Evolutionary conservation across 1,140 invertebrate species (phyloP).

Genomic region (Drosophila nikananu): DNA sequence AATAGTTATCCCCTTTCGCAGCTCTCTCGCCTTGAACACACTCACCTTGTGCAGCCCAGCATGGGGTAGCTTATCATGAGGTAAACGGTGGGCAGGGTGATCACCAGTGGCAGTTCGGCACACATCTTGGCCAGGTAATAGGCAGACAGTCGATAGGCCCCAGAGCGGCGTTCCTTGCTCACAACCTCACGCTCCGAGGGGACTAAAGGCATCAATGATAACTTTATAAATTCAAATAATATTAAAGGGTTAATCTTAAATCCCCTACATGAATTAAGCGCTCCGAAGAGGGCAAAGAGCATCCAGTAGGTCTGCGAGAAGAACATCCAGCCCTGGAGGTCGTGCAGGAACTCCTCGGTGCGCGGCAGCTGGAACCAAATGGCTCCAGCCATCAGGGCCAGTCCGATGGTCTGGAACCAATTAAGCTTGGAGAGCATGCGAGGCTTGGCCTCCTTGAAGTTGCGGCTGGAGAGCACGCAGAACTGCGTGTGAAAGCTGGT

Average conservation of each 20-base stretch:
- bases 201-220: conserved; percentile 86
- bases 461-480: conserved; percentile 90
- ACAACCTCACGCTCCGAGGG: conserved; percentile 93
- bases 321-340: conserved; percentile 95
- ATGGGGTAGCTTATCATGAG: conserved; percentile 93
- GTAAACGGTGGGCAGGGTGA: conserved; percentile 92
- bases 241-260: no score
- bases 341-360: conserved; percentile 91
- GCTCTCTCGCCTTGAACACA: not conserved
- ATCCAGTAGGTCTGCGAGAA: conserved; percentile 95
- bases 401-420: conserved; percentile 92
- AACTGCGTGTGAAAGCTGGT: conserved; percentile 94
- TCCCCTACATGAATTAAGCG: conserved; percentile 89
- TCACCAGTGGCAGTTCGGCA: conserved; percentile 92
- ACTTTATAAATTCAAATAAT: not conserved
- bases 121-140: conserved; percentile 95
- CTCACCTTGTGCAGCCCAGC: conserved; percentile 87
- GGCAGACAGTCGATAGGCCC: conserved; percentile 93
- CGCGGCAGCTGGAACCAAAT: conserved; percentile 93
- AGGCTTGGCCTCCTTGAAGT: conserved; percentile 92
- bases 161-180: conserved; percentile 93
- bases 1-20: no score
- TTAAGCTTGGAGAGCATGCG: conserved; percentile 93
- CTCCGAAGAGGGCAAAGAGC: conserved; percentile 93
- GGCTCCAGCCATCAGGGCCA: conserved; percentile 91